Conservation (phyloP, 2,113 vertebrate genomes). For the Pedionomus torquatus region DNA sequence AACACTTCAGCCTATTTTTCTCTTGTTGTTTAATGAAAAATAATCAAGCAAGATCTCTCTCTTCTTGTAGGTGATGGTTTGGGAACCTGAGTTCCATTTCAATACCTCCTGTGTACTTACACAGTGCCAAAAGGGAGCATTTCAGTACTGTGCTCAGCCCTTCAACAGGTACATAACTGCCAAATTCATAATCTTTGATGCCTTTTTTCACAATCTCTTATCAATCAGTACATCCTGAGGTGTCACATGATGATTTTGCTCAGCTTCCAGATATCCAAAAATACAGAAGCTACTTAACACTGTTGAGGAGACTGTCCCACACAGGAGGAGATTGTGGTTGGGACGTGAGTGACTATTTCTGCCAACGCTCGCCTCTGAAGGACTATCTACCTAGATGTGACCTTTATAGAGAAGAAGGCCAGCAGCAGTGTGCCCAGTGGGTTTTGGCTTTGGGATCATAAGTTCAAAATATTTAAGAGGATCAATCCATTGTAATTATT, state of each 20-base stretch:
- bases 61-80: background rate
- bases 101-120: background rate
- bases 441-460: background rate
- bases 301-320: background rate
- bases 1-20: background rate
- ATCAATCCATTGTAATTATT: background rate
- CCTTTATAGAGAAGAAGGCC: background rate
- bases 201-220: background rate
- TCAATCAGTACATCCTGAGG: background rate
- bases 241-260: background rate
- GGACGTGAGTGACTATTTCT: background rate
- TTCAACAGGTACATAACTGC: background rate
- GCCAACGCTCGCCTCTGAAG: background rate
- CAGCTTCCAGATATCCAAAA: background rate
- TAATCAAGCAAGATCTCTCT: background rate
- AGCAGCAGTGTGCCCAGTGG: background rate
- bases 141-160: background rate
- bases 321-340: background rate
- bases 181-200: background rate
- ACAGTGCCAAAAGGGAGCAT: background rate
- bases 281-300: background rate
- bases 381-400: background rate
- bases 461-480: background rate
- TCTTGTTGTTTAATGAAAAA: background rate
- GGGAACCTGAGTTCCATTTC: background rate